A percentile compares a stretch with the other conserved stretches of the same genome.
phyloP scores from a whole-genome alignment of 2,888 invertebrate species.

The Urechis unicinctus region DNA sequence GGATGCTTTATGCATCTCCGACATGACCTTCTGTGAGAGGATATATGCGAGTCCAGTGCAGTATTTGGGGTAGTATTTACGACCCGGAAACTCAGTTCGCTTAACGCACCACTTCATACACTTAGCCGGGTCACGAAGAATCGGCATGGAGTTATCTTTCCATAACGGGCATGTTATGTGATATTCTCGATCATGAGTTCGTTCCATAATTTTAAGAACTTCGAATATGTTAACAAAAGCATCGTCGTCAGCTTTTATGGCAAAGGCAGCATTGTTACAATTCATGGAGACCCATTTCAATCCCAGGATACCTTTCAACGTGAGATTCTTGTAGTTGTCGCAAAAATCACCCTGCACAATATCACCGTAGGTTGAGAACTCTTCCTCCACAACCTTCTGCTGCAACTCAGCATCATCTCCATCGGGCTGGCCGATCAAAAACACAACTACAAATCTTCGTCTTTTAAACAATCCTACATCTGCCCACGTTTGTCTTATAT shows the following conservation, averaged over 20 bases:
- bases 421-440: conserved; percentile 23
- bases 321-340: conserved; percentile 27
- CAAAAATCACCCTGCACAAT: conserved; percentile 29
- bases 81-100: conserved; percentile 20
- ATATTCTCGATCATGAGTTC: background rate
- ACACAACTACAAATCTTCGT: conserved; percentile 16
- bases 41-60: conserved; percentile 37
- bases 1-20: conserved; percentile 29
- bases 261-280: conserved; percentile 23
- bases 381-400: conserved; percentile 21
- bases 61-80: conserved; percentile 29
- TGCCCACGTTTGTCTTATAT: conserved; percentile 27
- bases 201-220: conserved; percentile 11
- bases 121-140: conserved; percentile 20
- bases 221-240: conserved; percentile 26
- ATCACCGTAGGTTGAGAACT: conserved; percentile 22
- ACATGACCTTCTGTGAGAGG: conserved; percentile 27
- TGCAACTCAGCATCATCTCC: conserved; percentile 8
- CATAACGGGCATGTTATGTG: conserved; percentile 21
- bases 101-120: conserved; percentile 25
- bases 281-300: conserved; percentile 26
- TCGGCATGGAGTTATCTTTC: conserved; percentile 24
- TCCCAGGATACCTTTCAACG: conserved; percentile 28
- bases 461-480: conserved; percentile 18
- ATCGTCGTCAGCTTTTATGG: conserved; percentile 29